A percentile compares a stretch with the other conserved stretches of the same genome.
These are phyloP conservation scores for Oxyura jamaicensis DNA, from an alignment of 2,113 vertebrate genomes.

Conservation along the genomic window DNA sequence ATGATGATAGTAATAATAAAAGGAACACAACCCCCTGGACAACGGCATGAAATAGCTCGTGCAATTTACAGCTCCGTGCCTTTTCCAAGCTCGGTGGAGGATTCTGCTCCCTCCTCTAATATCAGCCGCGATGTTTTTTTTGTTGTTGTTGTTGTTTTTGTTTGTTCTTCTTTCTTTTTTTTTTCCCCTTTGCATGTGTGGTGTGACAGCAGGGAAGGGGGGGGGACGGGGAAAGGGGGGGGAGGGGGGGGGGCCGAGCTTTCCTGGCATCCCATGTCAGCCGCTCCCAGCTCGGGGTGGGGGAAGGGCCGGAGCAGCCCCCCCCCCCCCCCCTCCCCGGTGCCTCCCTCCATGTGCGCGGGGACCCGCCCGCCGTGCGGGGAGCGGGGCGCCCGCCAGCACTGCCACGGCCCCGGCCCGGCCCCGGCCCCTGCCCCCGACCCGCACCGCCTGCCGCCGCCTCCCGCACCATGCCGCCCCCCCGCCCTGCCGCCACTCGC, in stretches of 20 bases:
- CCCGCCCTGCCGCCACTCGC: background rate
- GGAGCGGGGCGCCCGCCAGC: background rate
- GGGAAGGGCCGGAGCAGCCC: no score
- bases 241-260: constrained; percentile 25
- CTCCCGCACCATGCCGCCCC: background rate
- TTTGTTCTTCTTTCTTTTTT: no score
- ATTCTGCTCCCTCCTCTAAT: constrained; percentile 68
- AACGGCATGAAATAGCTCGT: constrained; percentile 34
- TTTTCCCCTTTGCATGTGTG: constrained; percentile 49
- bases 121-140: constrained; percentile 66
- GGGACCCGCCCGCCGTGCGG: constrained; percentile 40
- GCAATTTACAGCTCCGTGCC: constrained; percentile 64
- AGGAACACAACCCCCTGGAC: constrained; percentile 31
- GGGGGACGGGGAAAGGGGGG: background rate
- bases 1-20: background rate
- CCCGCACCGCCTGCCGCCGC: background rate
- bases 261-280: constrained; percentile 74
- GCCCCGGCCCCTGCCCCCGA: background rate
- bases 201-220: constrained; percentile 71
- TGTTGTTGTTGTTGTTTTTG: no score
- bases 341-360: constrained; percentile 51
- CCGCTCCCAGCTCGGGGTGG: constrained; percentile 61
- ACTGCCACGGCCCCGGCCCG: background rate
- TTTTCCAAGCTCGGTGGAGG: constrained; percentile 63
- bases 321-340: background rate